Conservation (phyloP, 2,797 vertebrate genomes). For the Nasua narica region DNA sequence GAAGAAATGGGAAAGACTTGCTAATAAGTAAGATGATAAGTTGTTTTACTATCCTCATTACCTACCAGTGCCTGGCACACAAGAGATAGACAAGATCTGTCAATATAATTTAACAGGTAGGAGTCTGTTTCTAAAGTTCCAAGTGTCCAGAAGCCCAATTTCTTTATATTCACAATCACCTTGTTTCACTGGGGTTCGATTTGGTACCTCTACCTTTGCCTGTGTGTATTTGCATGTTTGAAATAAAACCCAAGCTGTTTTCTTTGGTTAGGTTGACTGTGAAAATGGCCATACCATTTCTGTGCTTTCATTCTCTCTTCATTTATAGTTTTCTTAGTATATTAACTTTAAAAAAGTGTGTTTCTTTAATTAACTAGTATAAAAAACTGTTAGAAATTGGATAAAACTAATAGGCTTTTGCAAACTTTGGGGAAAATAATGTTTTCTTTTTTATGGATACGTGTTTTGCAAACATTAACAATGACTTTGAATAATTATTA, state of each 20-base stretch:
- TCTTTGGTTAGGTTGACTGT: not conserved
- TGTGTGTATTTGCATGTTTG: not conserved
- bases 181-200: not conserved
- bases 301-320: not conserved
- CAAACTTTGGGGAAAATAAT: slow-evolving; percentile 37
- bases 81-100: not conserved
- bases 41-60: not conserved
- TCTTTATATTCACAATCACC: not conserved
- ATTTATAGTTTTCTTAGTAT: not conserved
- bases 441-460: slow-evolving; percentile 45
- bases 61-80: not conserved
- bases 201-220: not conserved
- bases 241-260: not conserved
- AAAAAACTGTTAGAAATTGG: not conserved
- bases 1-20: not conserved
- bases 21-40: no score
- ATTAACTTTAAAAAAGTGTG: not conserved
- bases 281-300: not conserved
- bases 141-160: not conserved
- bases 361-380: not conserved
- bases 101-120: not conserved
- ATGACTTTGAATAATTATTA: slow-evolving; percentile 34
- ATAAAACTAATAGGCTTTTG: slow-evolving; percentile 19
- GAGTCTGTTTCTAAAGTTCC: not conserved
- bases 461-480: slow-evolving; percentile 51